phyloP scores from a whole-genome alignment of 1,140 invertebrate species.

The Delia radicum region DNA sequence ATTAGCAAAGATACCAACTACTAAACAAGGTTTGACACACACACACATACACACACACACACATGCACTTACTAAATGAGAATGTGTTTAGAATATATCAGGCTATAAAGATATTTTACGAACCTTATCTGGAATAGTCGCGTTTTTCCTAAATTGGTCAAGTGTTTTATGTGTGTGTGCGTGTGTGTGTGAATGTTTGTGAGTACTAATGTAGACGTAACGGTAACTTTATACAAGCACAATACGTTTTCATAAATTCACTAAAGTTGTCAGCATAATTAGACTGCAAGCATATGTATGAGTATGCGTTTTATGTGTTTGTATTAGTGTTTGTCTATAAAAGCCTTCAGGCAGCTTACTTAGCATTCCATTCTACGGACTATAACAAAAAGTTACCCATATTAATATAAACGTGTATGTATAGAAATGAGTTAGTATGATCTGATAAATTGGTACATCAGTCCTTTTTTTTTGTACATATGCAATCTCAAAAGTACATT shows the following conservation, averaged over 20 bases:
- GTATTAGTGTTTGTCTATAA: not conserved
- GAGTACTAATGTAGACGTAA: too few relatives aligned
- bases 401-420: not conserved
- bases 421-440: too few relatives aligned
- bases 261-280: slow-evolving; percentile 21
- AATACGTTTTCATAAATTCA: slow-evolving; percentile 4
- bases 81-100: not conserved
- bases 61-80: not conserved
- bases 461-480: too few relatives aligned
- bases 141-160: not conserved
- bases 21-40: not conserved
- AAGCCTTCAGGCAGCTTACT: slow-evolving; percentile 41
- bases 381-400: slow-evolving; percentile 45
- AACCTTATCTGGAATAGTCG: not conserved
- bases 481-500: too few relatives aligned
- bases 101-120: not conserved
- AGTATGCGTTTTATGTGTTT: not conserved
- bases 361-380: not conserved
- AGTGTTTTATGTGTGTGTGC: not conserved
- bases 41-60: not conserved
- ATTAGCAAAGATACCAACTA: not conserved
- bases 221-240: not conserved
- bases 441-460: too few relatives aligned
- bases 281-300: not conserved
- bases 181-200: not conserved